Percentiles rank a stretch among this genome's conserved stretches.
Conservation (phyloP, 2,797 vertebrate species). For the Esox lucius region DNA sequence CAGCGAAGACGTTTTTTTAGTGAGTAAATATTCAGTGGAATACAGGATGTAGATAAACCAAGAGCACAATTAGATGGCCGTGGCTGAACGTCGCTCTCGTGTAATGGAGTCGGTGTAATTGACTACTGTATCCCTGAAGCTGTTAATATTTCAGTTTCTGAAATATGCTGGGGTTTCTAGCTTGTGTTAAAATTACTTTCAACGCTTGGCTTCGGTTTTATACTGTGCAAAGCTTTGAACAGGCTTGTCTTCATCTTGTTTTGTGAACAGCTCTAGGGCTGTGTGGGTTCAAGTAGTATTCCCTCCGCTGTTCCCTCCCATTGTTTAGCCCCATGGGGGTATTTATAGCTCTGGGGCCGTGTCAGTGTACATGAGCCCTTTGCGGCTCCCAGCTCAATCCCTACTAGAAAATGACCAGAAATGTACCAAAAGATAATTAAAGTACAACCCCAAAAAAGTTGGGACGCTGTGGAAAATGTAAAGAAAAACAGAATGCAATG, state of each 20-base stretch:
- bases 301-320: background rate
- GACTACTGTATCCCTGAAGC: background rate
- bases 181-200: background rate
- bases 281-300: conserved; percentile 5
- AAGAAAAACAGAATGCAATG: too few species aligned
- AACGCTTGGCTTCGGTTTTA: background rate
- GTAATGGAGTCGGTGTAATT: background rate
- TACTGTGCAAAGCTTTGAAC: background rate
- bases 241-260: background rate
- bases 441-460: too few species aligned
- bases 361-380: background rate
- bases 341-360: background rate
- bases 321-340: conserved; percentile 20
- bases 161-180: background rate
- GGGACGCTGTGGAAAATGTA: too few species aligned
- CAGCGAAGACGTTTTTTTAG: background rate
- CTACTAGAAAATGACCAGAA: background rate
- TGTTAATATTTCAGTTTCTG: background rate
- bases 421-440: background rate
- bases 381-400: too few species aligned
- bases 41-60: background rate
- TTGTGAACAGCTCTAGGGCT: background rate
- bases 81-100: background rate
- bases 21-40: background rate
- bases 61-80: background rate